Evolutionary conservation across 2,888 invertebrate genomes (phyloP).

Genomic region (Dasypogon diadema): DNA sequence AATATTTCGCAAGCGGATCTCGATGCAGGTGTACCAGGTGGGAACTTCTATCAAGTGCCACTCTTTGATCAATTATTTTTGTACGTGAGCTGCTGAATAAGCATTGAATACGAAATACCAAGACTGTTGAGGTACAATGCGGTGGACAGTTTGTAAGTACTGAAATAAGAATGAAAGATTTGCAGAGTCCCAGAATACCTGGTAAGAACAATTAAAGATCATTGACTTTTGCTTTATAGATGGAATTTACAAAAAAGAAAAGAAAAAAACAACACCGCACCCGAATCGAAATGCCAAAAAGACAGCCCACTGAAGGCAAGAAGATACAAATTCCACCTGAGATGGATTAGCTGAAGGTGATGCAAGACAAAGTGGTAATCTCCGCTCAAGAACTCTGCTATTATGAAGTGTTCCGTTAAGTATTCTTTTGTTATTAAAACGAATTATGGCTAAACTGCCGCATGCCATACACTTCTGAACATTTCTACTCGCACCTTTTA

Average conservation of each 20-base stretch:
- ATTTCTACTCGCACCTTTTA: neutral
- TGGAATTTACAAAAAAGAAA: neutral
- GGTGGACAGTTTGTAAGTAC: no score
- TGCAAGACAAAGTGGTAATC: neutral
- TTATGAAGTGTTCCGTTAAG: neutral
- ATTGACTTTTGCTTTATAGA: neutral
- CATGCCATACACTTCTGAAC: neutral
- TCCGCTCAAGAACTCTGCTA: neutral
- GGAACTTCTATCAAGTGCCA: conserved; percentile 8
- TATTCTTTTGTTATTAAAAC: neutral
- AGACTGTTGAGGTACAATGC: no score
- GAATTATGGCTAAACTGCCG: neutral
- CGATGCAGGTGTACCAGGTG: neutral
- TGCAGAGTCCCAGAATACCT: neutral
- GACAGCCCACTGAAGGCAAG: neutral
- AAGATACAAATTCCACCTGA: neutral
- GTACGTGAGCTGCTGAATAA: neutral
- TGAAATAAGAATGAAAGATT: neutral
- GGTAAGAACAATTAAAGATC: neutral
- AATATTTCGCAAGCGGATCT: conserved; percentile 10
- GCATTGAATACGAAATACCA: conserved; percentile 14
- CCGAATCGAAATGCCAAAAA: neutral
- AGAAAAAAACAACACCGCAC: no score
- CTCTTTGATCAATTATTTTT: conserved; percentile 1
- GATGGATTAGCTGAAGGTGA: neutral